These are phyloP conservation scores for Pristis pectinata DNA, from an alignment of 2,797 vertebrate species.

Conservation along the genomic window DNA sequence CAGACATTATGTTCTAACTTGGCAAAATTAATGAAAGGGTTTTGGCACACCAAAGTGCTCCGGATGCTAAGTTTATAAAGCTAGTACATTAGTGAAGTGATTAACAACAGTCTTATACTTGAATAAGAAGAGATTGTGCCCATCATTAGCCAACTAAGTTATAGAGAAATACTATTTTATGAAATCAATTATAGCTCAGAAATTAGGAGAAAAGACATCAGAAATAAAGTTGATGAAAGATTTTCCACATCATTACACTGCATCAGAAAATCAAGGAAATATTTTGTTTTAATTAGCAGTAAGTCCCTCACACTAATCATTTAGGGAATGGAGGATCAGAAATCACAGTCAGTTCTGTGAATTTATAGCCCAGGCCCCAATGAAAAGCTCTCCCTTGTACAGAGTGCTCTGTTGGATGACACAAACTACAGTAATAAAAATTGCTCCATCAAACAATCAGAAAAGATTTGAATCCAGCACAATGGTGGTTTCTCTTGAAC, in stretches of 20 bases:
- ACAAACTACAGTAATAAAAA: background rate
- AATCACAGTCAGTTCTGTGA: conserved; percentile 16
- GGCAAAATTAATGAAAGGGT: background rate
- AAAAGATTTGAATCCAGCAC: background rate
- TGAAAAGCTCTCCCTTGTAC: background rate
- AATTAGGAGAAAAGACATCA: background rate
- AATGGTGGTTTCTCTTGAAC: background rate
- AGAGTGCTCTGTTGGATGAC: background rate
- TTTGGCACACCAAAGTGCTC: conserved; percentile 2
- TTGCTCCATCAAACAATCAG: background rate
- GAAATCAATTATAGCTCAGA: conserved; percentile 5
- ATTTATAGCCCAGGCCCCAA: background rate
- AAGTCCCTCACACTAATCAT: conserved; percentile 6
- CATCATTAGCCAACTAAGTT: conserved; percentile 11
- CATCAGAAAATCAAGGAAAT: background rate
- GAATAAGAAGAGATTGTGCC: background rate
- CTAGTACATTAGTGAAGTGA: conserved; percentile 25
- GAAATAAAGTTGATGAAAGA: background rate
- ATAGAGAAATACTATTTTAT: background rate
- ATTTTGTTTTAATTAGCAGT: conserved; percentile 15
- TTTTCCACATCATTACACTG: background rate
- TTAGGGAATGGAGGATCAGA: background rate
- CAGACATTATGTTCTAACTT: conserved; percentile 30
- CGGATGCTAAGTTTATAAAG: conserved; percentile 22
- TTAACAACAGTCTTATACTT: conserved; percentile 12